Percentiles rank a stretch among this genome's conserved stretches.
Conservation (phyloP, 2,797 vertebrate genomes). For the Spizella passerina region DNA sequence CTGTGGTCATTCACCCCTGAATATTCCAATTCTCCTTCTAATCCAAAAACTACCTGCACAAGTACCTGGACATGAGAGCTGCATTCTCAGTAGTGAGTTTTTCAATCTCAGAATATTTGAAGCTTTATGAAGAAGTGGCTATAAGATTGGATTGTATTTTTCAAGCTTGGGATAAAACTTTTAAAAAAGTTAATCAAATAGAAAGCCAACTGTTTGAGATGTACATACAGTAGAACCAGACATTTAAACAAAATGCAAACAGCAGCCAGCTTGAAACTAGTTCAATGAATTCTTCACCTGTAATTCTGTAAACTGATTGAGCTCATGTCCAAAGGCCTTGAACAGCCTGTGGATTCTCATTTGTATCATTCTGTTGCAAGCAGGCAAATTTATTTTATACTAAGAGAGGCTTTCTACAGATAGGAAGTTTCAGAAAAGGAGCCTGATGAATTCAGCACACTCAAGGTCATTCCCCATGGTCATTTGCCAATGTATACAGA, state of each 20-base stretch:
- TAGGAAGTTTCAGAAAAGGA: neutral
- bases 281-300: constrained; percentile 12
- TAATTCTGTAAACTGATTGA: constrained; percentile 85
- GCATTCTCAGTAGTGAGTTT: neutral
- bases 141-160: neutral
- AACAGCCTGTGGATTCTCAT: constrained; percentile 75
- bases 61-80: neutral
- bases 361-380: constrained; percentile 80
- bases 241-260: neutral
- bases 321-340: constrained; percentile 79
- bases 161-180: neutral
- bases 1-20: neutral
- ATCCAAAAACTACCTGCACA: neutral
- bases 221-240: neutral
- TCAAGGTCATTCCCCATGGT: neutral
- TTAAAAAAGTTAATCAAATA: neutral
- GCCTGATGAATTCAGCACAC: neutral
- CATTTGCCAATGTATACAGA: neutral
- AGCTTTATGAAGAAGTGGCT: neutral
- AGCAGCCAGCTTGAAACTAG: neutral
- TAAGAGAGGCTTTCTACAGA: neutral
- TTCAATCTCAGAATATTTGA: neutral
- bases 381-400: constrained; percentile 68
- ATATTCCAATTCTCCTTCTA: neutral
- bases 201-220: neutral